phyloP scores from a whole-genome alignment of 2,888 invertebrate genomes.

The Tortricodes alternella region DNA sequence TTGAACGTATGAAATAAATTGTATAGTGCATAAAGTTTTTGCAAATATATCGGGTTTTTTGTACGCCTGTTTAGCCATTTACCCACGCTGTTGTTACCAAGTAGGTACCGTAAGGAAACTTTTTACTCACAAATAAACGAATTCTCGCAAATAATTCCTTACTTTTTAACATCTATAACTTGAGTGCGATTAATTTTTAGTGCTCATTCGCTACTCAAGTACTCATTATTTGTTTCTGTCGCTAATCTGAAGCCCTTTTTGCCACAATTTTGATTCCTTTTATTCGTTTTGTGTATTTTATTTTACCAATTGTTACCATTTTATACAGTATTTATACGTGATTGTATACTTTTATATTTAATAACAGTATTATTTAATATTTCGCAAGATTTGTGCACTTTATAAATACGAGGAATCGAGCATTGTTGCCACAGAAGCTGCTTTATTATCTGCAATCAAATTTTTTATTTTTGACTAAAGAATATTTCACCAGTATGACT shows the following conservation, averaged over 20 bases:
- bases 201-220: too few species aligned
- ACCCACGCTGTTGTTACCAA: slow-evolving; percentile 12
- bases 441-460: neutral
- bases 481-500: too few species aligned
- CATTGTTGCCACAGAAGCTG: slow-evolving; percentile 5
- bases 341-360: slow-evolving; percentile 45
- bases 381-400: slow-evolving; percentile 44
- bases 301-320: slow-evolving; percentile 66
- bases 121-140: too few species aligned
- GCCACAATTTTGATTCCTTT: slow-evolving; percentile 44
- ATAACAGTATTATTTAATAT: slow-evolving; percentile 65
- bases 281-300: slow-evolving; percentile 49
- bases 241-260: neutral
- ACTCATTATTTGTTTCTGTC: neutral
- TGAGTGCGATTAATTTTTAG: too few species aligned
- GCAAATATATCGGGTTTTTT: neutral
- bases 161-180: too few species aligned
- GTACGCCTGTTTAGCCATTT: neutral
- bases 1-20: slow-evolving; percentile 3
- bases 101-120: neutral
- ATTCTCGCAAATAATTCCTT: too few species aligned
- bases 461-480: neutral
- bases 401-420: slow-evolving; percentile 46
- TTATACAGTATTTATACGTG: slow-evolving; percentile 43
- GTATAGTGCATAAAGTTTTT: neutral